Evolutionary conservation across 2,797 vertebrate species (phyloP).

Genomic region (Hyperoplus lanceolatus): DNA sequence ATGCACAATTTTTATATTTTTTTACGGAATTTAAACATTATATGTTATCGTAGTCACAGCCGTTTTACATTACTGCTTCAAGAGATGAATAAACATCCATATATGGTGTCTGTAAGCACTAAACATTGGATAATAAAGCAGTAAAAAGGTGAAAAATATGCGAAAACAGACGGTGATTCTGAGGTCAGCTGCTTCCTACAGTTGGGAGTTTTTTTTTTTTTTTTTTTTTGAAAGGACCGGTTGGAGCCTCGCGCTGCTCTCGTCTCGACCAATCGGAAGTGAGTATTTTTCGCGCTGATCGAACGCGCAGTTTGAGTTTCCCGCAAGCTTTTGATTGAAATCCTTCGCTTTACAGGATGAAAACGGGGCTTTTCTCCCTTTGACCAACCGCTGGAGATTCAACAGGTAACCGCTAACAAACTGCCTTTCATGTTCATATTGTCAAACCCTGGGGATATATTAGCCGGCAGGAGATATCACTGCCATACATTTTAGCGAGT

Average conservation of each 20-base stretch:
- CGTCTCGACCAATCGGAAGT: slow-evolving; percentile 92
- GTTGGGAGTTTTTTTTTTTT: slow-evolving; percentile 35
- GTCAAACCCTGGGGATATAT: slow-evolving; percentile 18
- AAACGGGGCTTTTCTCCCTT: slow-evolving; percentile 74
- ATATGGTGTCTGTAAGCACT: fast-evolving
- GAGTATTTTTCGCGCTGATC: slow-evolving; percentile 97
- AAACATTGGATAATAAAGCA: fast-evolving
- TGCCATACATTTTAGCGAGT: slow-evolving; percentile 79
- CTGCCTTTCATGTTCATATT: slow-evolving; percentile 12
- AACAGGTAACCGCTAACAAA: slow-evolving; percentile 65
- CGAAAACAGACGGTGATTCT: slow-evolving; percentile 26
- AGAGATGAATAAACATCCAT: neutral
- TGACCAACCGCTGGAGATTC: slow-evolving; percentile 59
- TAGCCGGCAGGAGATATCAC: slow-evolving; percentile 16
- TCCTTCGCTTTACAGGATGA: slow-evolving; percentile 68
- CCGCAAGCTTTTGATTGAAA: slow-evolving; percentile 84
- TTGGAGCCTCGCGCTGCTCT: slow-evolving; percentile 83
- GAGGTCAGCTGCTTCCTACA: slow-evolving; percentile 65
- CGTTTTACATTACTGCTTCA: neutral
- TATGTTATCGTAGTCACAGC: too few species aligned
- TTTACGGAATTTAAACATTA: neutral
- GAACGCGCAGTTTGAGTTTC: slow-evolving; percentile 87
- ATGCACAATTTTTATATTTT: neutral
- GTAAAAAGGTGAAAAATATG: neutral
- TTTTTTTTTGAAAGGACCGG: slow-evolving; percentile 91